phyloP scores from a whole-genome alignment of 37 sponge, comb jelly and placozoan genomes.

The Amphimedon queenslandica region DNA sequence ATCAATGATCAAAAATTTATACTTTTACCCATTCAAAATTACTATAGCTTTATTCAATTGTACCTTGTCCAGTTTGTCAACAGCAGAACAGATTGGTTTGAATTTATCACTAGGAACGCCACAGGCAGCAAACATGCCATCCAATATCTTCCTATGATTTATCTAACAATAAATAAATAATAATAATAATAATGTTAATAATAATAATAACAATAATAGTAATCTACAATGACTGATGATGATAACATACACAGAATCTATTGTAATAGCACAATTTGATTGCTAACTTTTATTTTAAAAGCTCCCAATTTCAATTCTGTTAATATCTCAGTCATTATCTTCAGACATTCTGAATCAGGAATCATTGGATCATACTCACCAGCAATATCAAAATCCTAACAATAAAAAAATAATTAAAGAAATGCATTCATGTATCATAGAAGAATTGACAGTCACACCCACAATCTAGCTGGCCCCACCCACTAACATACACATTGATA shows the following conservation, averaged over 20 bases:
- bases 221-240: too few species aligned
- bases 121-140: conserved; percentile 95
- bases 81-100: conserved; percentile 87
- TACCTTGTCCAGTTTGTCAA: conserved; percentile 99
- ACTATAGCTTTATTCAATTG: too few species aligned
- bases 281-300: conserved; percentile 87
- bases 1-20: too few species aligned
- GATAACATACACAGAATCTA: too few species aligned
- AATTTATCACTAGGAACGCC: conserved; percentile 87
- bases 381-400: conserved; percentile 96
- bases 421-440: neutral
- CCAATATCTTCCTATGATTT: conserved; percentile 93
- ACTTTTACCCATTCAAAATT: neutral
- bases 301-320: conserved; percentile 72
- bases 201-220: too few species aligned
- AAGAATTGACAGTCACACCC: too few species aligned
- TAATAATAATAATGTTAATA: neutral
- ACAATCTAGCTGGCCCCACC: too few species aligned
- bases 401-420: neutral
- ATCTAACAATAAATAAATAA: conserved; percentile 37
- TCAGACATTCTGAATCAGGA: conserved; percentile 95
- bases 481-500: conserved; percentile 93
- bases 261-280: too few species aligned
- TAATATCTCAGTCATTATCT: conserved; percentile 87
- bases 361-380: conserved; percentile 96